Evolutionary conservation across 2,113 vertebrate species (phyloP).

Genomic region (Ploceus nigricollis): DNA sequence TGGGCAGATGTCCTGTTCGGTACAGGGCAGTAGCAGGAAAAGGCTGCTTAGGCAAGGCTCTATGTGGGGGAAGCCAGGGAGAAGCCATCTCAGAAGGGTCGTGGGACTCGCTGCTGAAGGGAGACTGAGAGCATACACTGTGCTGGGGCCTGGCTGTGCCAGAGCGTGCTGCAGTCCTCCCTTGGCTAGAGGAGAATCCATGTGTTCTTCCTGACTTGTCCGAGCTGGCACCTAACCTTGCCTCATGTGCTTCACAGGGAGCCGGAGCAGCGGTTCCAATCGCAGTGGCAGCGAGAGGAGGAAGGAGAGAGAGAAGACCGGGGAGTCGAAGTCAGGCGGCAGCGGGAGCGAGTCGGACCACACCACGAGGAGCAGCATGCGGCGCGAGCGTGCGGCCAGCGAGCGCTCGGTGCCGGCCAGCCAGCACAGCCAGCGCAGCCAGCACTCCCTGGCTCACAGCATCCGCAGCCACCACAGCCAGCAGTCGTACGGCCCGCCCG

Average conservation of each 20-base stretch:
- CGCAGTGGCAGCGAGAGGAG: conserved; percentile 81
- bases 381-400: conserved; percentile 79
- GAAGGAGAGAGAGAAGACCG: conserved; percentile 77
- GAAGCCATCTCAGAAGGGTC: not conserved
- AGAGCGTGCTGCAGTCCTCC: not conserved
- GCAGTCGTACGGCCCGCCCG: conserved; percentile 77
- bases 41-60: not conserved
- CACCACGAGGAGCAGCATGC: conserved; percentile 78
- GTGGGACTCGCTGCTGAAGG: not conserved
- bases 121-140: not conserved
- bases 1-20: not conserved
- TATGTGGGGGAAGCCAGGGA: not conserved
- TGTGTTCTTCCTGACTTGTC: not conserved
- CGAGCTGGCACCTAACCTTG: not conserved
- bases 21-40: not conserved
- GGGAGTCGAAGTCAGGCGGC: conserved; percentile 83
- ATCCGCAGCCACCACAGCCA: conserved; percentile 83
- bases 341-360: conserved; percentile 84
- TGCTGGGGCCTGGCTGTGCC: not conserved
- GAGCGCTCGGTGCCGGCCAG: conserved; percentile 77
- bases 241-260: conserved; percentile 68
- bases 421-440: conserved; percentile 89
- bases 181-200: not conserved
- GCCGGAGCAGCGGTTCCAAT: conserved; percentile 89
- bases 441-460: conserved; percentile 82